phyloP scores from a whole-genome alignment of 2,888 invertebrate species.

The Spodoptera littoralis region DNA sequence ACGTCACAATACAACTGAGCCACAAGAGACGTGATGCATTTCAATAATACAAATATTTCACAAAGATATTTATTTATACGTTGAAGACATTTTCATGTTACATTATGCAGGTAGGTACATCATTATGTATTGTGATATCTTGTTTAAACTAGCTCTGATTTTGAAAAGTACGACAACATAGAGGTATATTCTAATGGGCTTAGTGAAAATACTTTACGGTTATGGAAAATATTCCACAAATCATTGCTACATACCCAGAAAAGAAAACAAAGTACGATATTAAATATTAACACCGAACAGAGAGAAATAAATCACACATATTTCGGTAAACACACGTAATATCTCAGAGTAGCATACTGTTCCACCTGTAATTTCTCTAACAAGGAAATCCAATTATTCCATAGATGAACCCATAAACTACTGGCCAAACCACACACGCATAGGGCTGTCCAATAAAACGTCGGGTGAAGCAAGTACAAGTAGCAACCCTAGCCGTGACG shows the following conservation, averaged over 20 bases:
- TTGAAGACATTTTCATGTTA: too few species aligned
- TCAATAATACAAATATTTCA: conserved; percentile 10
- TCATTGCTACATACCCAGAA: too few species aligned
- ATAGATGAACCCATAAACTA: conserved; percentile 20
- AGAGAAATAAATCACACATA: not conserved
- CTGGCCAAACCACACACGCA: conserved; percentile 10
- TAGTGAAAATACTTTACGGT: too few species aligned
- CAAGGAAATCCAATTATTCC: conserved; percentile 13
- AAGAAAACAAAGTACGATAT: too few species aligned
- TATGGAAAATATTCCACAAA: too few species aligned
- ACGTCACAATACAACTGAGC: conserved; percentile 9
- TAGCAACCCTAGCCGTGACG: conserved; percentile 42
- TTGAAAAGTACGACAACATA: not conserved
- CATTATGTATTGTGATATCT: too few species aligned
- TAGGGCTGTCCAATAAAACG: conserved; percentile 29
- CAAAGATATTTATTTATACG: not conserved
- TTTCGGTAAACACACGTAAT: conserved; percentile 1
- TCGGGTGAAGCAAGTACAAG: conserved; percentile 23
- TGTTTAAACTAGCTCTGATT: too few species aligned
- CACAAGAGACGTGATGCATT: not conserved
- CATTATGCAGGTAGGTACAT: too few species aligned
- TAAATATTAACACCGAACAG: too few species aligned
- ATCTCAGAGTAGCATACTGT: not conserved
- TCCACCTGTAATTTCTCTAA: conserved; percentile 3
- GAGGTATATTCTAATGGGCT: not conserved